Evolutionary conservation across 1,140 invertebrate species (phyloP), one percentile per base, ranked within the genome.

Genomic region (Antheraea pernyi): DNA sequence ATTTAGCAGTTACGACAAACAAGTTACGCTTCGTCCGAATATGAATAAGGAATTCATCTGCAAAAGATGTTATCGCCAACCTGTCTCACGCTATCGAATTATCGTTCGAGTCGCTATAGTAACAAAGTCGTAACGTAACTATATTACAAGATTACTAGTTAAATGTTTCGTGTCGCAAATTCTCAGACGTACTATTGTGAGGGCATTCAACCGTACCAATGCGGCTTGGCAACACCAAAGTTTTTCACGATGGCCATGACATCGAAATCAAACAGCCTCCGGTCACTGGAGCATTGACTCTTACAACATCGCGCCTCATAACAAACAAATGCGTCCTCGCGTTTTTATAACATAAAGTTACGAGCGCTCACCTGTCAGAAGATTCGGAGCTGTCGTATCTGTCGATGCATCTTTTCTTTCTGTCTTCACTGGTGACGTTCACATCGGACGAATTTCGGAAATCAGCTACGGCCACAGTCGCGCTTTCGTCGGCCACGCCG

Each of bases 341-440:
- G 72, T 77, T 73, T 77, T 82, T 65, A 68, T 80, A 75, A 81
- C 76, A 76, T 68, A 79, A 77, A 74, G 61, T 18, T 59, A 70
- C 42, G 72, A 65, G 30, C 18, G 85, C 93, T 94, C 90, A 97
- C 96, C 96, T 97, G 95, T 97, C 96, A 92, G 96, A 97, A 87
- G 96, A 97, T 93, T 97, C 96, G 80, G 96, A 97, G 89, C 96
- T 97, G 94, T 97, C 96, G 94, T 97, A 97, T 94, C 96, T 94
- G 94, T 97, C 96, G 82, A 96, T 93, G 92, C 96, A 97, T 91
- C 96, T 94, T 91, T 96, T 97, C 93, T 97, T 97, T 86, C 95
- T 95, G 84, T 94, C 95, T 71, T 94, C 93, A 59, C 91, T 92
- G 68, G 93, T 92, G 79, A 74, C 68, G 82, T 74, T 80, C 67